Percentiles rank a stretch among this genome's conserved stretches.
Conservation (phyloP, 2,113 vertebrate species). For the Siniperca chuatsi region DNA sequence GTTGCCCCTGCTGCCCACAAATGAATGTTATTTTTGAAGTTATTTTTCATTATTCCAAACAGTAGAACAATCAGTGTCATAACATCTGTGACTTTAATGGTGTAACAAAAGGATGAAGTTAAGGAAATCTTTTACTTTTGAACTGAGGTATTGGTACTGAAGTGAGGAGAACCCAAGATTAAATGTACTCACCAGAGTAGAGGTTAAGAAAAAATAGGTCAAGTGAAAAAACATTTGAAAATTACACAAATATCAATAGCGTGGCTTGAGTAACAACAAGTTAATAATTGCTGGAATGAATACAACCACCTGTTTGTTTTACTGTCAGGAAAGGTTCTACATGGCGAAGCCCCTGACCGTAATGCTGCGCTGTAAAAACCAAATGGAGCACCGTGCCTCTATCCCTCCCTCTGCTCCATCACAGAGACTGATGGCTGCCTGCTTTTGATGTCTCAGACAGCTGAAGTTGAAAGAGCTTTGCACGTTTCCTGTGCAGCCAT, state of each 20-base stretch:
- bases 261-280: not conserved
- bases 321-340: not conserved
- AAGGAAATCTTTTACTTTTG: not conserved
- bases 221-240: not conserved
- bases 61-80: not conserved
- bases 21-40: not conserved
- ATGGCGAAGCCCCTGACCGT: not conserved
- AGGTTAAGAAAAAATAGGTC: conserved; percentile 3
- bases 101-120: not conserved
- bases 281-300: not conserved
- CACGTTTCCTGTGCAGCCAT: conserved; percentile 54
- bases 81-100: not conserved
- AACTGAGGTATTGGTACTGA: not conserved
- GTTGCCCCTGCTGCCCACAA: not conserved
- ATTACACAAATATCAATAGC: not conserved
- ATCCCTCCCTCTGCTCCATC: conserved; percentile 27
- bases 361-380: conserved; percentile 19
- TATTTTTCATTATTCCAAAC: not conserved
- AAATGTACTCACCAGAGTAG: not conserved
- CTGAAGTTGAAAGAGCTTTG: conserved; percentile 67
- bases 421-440: conserved; percentile 41
- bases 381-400: conserved; percentile 4
- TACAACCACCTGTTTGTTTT: conserved; percentile 7
- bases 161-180: not conserved
- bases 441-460: conserved; percentile 61